These are phyloP conservation scores for Philereme transversata DNA, from an alignment of 2,888 invertebrate genomes.

Conservation along the genomic window DNA sequence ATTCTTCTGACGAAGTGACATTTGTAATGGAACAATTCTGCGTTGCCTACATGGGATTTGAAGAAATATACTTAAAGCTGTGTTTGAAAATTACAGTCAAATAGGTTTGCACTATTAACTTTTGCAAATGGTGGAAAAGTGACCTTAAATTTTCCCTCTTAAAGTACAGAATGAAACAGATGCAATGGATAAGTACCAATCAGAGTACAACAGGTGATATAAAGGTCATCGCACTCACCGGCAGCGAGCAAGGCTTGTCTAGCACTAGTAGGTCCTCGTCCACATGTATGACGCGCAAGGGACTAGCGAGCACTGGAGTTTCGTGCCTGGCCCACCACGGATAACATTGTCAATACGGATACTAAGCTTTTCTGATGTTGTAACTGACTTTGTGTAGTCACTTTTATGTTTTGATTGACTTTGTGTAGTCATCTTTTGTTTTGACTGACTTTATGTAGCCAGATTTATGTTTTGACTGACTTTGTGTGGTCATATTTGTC, in stretches of 20 bases:
- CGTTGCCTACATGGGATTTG: neutral
- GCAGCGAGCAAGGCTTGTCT: constrained; percentile 95
- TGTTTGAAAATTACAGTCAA: neutral
- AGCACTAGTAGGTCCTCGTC: constrained; percentile 94
- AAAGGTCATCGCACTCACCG: constrained; percentile 86
- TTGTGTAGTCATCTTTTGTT: constrained; percentile 23
- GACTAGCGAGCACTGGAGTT: constrained; percentile 91
- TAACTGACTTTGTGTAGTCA: constrained; percentile 45
- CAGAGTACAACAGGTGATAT: constrained; percentile 32
- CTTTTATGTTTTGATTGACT: constrained; percentile 49
- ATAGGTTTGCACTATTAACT: neutral
- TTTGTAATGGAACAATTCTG: neutral
- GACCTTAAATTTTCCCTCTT: too few relatives aligned
- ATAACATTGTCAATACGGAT: constrained; percentile 54
- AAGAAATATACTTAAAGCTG: neutral
- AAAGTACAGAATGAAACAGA: neutral
- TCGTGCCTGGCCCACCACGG: constrained; percentile 89
- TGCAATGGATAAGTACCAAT: constrained; percentile 13
- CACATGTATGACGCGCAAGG: constrained; percentile 92
- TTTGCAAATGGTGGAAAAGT: neutral
- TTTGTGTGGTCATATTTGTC: too few relatives aligned
- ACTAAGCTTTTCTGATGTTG: constrained; percentile 50
- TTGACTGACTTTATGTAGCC: constrained; percentile 7
- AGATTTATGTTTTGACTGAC: neutral
- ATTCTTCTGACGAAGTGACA: constrained; percentile 7